A percentile compares a stretch with the other conserved stretches of the same genome.
Conservation (phyloP, 2,888 invertebrate genomes). For the Rhagonycha lutea region DNA sequence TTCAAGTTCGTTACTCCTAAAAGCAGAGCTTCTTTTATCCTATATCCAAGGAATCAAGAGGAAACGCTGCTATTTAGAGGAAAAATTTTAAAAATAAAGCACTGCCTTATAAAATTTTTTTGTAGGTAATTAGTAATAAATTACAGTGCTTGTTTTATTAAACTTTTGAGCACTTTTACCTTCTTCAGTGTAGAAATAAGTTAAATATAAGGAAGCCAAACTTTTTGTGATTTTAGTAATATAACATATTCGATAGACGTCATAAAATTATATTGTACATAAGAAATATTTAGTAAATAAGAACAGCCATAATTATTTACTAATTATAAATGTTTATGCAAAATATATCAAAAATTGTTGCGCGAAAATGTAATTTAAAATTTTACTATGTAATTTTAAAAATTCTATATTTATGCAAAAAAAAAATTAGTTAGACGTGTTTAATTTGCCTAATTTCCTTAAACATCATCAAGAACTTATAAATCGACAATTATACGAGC, state of each 20-base stretch:
- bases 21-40: no score
- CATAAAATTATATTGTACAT: neutral
- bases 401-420: neutral
- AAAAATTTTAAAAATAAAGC: neutral
- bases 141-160: neutral
- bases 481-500: neutral
- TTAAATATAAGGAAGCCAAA: neutral
- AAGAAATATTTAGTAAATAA: constrained; percentile 38
- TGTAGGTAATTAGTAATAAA: neutral
- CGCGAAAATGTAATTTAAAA: neutral
- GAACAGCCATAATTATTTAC: constrained; percentile 46
- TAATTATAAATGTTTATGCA: constrained; percentile 17
- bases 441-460: neutral
- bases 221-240: neutral
- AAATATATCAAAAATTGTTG: neutral
- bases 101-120: neutral
- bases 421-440: neutral
- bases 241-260: neutral
- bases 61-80: neutral
- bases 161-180: neutral
- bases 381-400: neutral
- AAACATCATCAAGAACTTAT: neutral
- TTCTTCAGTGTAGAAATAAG: neutral
- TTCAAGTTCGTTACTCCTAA: neutral
- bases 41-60: no score